These are phyloP conservation scores for Cydia amplana DNA, from an alignment of 1,140 invertebrate species.

Conservation along the genomic window DNA sequence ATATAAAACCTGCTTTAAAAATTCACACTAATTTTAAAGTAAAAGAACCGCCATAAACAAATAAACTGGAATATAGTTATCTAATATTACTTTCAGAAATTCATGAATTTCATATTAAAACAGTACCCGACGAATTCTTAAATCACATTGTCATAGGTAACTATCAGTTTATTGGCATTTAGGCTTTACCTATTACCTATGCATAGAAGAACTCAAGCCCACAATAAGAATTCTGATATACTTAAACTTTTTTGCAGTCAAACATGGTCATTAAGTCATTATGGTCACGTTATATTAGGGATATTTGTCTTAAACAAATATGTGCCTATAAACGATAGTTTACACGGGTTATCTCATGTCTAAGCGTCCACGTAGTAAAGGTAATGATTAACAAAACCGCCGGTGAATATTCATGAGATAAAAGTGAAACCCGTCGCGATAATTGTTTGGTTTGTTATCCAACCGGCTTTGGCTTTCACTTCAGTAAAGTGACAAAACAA, in stretches of 20 bases:
- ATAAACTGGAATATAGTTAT: too few relatives aligned
- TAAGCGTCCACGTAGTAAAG: background rate
- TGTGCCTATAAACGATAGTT: background rate
- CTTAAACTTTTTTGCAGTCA: background rate
- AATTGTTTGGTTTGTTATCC: constrained; percentile 14
- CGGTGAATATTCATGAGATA: constrained; percentile 6
- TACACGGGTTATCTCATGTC: background rate
- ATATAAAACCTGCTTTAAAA: too few relatives aligned
- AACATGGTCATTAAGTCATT: background rate
- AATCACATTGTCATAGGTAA: too few relatives aligned
- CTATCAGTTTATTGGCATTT: too few relatives aligned
- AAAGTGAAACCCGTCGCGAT: constrained; percentile 13
- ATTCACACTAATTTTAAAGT: too few relatives aligned
- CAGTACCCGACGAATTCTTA: too few relatives aligned
- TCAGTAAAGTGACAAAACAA: background rate
- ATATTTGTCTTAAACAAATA: background rate
- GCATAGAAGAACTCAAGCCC: too few relatives aligned
- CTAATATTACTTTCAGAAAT: too few relatives aligned
- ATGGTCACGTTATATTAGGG: background rate
- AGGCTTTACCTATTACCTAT: too few relatives aligned
- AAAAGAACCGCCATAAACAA: too few relatives aligned
- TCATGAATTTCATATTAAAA: too few relatives aligned
- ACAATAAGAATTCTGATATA: too few relatives aligned
- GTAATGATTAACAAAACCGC: background rate
- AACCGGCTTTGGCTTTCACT: constrained; percentile 12